Evolutionary conservation across 1,140 invertebrate species (phyloP), one percentile per base, ranked within the genome.

Genomic region (Sycophila sp.): DNA sequence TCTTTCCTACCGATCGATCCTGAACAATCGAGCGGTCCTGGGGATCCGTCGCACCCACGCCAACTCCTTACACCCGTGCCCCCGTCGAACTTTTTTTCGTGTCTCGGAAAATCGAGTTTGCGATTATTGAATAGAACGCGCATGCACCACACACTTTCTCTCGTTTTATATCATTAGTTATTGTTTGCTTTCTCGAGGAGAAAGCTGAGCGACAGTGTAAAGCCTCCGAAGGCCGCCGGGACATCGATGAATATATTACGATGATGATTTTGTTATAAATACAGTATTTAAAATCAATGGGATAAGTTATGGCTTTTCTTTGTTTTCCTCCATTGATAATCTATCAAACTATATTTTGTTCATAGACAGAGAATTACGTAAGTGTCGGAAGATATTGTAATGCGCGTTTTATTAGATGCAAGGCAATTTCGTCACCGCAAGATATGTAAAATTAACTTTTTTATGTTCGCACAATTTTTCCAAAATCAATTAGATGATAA

Each of bases 141-240:
- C 11, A 30, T 13, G n/a, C 7, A 24, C 22, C 40, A 51, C 36
- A 42, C 55, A 55, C 47, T 62, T 63, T 62, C 58, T 69, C 58
- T 28, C 51, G 34, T 69, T 69, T 69, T 62, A 62, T 53, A 69
- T 32, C 67, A 60, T 60, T 38, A 47, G 30, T 62, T 62, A 69
- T 69, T 69, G 67, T 69, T 69, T 62, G 58, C 56, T 60, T 62
- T 69, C 58, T 28, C 47, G 32, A 1, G 28, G 58, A 55, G 67
- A 69, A 69, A 69, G 67, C 58, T 15, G 1, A 36, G 19, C 36
- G 49, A 62, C 47, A 32, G 40, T 13, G 38, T 19, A 19, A 30
- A 13, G 22, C 36, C 26, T n/a, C n/a, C n/a, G n/a, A n/a, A n/a
- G 51, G 2, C 15, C 7, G 17, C 17, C 42, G 17, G 13, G 2